Percentiles rank a stretch among this genome's conserved stretches.
Conservation (phyloP, 2,888 invertebrate genomes). For the Ctenicera cuprea region DNA sequence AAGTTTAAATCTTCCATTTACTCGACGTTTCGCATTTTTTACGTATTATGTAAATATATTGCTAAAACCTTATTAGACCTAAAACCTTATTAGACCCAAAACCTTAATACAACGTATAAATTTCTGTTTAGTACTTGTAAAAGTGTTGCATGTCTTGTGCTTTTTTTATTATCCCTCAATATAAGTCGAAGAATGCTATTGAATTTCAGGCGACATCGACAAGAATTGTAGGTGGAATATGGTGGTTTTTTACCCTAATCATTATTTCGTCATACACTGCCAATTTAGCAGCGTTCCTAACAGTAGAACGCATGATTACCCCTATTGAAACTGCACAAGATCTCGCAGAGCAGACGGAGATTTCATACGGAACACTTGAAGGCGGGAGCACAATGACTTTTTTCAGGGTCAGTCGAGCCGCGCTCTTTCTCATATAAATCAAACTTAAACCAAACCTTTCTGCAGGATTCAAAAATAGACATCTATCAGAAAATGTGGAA, state of each 20-base stretch:
- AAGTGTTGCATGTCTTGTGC: neutral
- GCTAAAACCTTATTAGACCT: no score
- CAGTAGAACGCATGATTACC: constrained; percentile 96
- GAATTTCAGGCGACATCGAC: constrained; percentile 89
- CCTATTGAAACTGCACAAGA: constrained; percentile 98
- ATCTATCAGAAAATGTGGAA: constrained; percentile 96
- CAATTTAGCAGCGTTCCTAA: constrained; percentile 97
- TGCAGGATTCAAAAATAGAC: constrained; percentile 90
- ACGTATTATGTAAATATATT: no score
- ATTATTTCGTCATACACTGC: constrained; percentile 99
- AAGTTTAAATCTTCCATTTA: no score
- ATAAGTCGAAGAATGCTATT: neutral
- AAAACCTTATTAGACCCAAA: no score
- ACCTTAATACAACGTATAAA: no score
- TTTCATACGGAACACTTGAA: constrained; percentile 94
- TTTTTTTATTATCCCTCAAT: neutral
- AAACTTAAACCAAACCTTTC: neutral
- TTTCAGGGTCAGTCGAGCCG: constrained; percentile 83
- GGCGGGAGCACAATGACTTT: constrained; percentile 98
- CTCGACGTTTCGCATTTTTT: no score
- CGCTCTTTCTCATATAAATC: neutral
- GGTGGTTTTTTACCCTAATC: constrained; percentile 99
- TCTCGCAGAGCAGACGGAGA: constrained; percentile 93
- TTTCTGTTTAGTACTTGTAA: neutral
- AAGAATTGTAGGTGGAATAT: constrained; percentile 95